Conservation (phyloP, 2,888 invertebrate genomes). For the Spisula solida region DNA sequence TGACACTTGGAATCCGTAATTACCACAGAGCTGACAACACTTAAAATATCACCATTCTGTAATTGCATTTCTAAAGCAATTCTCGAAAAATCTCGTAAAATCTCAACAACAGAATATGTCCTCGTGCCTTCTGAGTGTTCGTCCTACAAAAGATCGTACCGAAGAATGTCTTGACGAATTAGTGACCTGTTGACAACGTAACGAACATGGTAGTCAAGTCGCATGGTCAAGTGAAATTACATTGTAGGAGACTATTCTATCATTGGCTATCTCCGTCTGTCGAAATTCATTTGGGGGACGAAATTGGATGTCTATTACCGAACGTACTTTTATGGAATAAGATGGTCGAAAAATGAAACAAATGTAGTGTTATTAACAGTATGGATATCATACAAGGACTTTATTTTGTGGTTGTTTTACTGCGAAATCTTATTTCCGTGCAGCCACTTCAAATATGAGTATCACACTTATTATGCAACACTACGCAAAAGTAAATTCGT, state of each 20-base stretch:
- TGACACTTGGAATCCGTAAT: slow-evolving; percentile 3
- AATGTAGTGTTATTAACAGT: too few relatives aligned
- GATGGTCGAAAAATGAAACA: too few relatives aligned
- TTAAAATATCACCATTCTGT: neutral
- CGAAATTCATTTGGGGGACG: too few relatives aligned
- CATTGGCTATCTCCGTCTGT: too few relatives aligned
- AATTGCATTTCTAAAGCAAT: slow-evolving; percentile 14
- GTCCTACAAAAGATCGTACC: neutral
- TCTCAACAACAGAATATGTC: neutral
- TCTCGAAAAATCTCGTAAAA: neutral
- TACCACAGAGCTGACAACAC: neutral
- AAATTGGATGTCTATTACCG: too few relatives aligned
- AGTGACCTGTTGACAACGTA: neutral
- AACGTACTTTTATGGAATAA: too few relatives aligned
- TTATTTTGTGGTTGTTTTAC: too few relatives aligned
- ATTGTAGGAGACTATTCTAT: neutral
- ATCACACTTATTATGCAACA: too few relatives aligned
- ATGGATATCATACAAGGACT: too few relatives aligned
- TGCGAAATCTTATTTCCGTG: too few relatives aligned
- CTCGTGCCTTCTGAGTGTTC: neutral
- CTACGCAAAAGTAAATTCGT: too few relatives aligned
- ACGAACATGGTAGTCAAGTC: neutral
- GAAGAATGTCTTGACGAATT: neutral
- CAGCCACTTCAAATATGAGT: too few relatives aligned
- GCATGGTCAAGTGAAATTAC: neutral